These are phyloP conservation scores for Tetranychus cinnabarinus DNA, from an alignment of 1,140 invertebrate species.

Conservation along the genomic window DNA sequence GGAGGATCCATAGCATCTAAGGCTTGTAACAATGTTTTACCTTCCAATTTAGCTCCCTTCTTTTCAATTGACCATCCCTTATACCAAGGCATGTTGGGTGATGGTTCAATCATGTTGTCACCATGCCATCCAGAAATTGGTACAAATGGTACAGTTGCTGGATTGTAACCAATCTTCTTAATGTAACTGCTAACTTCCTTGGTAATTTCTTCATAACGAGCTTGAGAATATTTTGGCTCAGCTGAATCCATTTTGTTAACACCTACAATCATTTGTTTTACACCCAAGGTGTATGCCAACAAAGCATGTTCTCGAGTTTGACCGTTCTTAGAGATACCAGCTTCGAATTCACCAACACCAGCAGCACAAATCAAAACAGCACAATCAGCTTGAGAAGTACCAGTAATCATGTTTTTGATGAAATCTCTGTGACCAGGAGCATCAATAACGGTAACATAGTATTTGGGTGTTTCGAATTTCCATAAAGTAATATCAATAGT, in stretches of 20 bases:
- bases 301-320: constrained; percentile 34
- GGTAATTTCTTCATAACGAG: constrained; percentile 27
- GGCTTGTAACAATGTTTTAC: constrained; percentile 29
- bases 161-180: constrained; percentile 34
- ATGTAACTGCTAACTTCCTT: constrained; percentile 29
- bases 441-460: constrained; percentile 35
- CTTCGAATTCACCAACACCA: constrained; percentile 32
- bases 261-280: constrained; percentile 33
- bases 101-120: constrained; percentile 27
- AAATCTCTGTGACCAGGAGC: constrained; percentile 37
- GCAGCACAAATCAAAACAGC: constrained; percentile 32
- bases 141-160: constrained; percentile 31
- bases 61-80: constrained; percentile 30
- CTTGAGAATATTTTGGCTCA: constrained; percentile 25
- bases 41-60: constrained; percentile 21
- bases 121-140: constrained; percentile 33
- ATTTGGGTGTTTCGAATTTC: constrained; percentile 35
- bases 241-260: constrained; percentile 36
- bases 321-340: constrained; percentile 34
- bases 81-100: constrained; percentile 27
- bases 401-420: constrained; percentile 41
- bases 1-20: constrained; percentile 29
- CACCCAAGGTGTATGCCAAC: constrained; percentile 33
- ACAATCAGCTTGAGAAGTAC: constrained; percentile 32
- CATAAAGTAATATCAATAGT: constrained; percentile 37